Base-by-base conservation (phyloP, 2,113 vertebrate genomes). In the Serilophus lunatus region DNA sequence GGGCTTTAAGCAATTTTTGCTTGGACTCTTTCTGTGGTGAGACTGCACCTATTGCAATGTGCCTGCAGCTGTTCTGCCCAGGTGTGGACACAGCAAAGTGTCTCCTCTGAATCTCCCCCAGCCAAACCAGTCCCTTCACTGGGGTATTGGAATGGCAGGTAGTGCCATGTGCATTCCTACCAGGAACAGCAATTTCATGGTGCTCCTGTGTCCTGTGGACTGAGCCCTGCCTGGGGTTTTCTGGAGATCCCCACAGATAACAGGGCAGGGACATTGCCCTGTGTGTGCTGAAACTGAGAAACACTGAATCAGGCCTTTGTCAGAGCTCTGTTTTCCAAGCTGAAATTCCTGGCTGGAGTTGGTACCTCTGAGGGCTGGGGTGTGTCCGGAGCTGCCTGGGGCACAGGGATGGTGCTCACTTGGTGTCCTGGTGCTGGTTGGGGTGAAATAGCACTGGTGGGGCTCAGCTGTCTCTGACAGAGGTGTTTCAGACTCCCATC, bases 381-480 rank as follows among this genome's bases (percentile, higher is more conserved):
- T 53, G 38, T 68, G 47, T 31, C n/a, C 17, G 3, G 75, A 71
- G 38, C 80, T 61, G 36, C 12, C 18, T 2, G 0, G 42, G 42
- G 47, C 23, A 24, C 42, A 14, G 9, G 6, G 11, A 22, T 16
- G 14, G 14, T 0, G 0, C 57, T 75, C 3, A n/a, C 54, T 4
- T 1, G 29, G 19, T 14, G 18, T 25, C 53, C 53, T 8, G 18
- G 35, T 35, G 81, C 36, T 16, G 18, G 1, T 33, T 1, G 0
- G 10, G 12, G 65, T 50, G 65, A 18, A 47, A 3, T 25, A 35
- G 28, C 29, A 6, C 42, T 3, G 4, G 13, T 12, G 38, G 38
- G 15, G 31, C 42, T 36, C 47, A 12, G 2, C 49, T 33, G 13
- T 51, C 26, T 78, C 50, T 84, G 5, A 1, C n/a, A 36, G 54